These are phyloP conservation scores for Callipepla squamata DNA, from an alignment of 2,113 vertebrate species.

Conservation along the genomic window DNA sequence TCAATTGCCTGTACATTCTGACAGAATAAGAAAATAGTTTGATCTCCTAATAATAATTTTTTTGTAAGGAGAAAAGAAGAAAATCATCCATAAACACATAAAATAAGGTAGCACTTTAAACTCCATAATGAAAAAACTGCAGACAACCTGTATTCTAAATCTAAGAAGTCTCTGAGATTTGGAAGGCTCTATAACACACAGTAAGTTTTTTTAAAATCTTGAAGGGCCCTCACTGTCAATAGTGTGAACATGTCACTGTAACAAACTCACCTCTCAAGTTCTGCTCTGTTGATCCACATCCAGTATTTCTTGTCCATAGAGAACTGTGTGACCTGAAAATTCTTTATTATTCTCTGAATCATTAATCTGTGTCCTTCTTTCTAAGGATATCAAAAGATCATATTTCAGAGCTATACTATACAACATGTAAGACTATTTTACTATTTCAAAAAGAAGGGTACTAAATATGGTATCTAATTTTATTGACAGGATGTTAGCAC, in stretches of 20 bases:
- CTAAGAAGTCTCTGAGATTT: background rate
- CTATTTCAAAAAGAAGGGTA: background rate
- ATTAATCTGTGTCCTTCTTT: background rate
- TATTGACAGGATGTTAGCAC: background rate
- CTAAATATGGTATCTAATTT: background rate
- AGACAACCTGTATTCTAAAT: background rate
- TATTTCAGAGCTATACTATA: background rate
- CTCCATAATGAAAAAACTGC: background rate
- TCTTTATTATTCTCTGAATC: background rate
- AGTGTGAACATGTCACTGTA: background rate
- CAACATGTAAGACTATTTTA: background rate
- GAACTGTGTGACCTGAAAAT: background rate
- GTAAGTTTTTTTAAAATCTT: background rate
- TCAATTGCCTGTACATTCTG: background rate
- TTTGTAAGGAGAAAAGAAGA: background rate
- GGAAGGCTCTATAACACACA: background rate
- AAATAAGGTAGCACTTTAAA: background rate
- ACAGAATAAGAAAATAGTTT: background rate
- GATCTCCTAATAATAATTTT: background rate
- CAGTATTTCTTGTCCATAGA: background rate
- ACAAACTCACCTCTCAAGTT: background rate
- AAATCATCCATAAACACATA: background rate
- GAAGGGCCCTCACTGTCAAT: background rate
- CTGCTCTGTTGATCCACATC: background rate
- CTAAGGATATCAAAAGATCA: background rate